Evolutionary conservation across 2,888 invertebrate genomes (phyloP).

Genomic region (Crossocerus cetratus): DNA sequence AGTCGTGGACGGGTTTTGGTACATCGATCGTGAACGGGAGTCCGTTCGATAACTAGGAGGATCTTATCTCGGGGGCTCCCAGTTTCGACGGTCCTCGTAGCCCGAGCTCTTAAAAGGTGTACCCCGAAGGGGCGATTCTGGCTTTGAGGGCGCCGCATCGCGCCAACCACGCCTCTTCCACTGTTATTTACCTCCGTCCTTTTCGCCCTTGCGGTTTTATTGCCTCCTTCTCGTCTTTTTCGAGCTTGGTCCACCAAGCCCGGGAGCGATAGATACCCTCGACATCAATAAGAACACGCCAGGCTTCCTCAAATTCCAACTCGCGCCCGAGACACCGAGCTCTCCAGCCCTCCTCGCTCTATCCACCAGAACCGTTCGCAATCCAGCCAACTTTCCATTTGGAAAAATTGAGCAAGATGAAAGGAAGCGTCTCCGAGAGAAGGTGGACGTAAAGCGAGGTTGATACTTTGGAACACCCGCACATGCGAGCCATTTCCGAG

Average conservation of each 20-base stretch:
- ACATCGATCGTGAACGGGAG: conserved; percentile 66
- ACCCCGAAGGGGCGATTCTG: conserved; percentile 61
- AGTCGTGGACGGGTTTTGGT: conserved; percentile 52
- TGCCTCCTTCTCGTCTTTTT: conserved; percentile 55
- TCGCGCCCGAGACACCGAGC: conserved; percentile 7
- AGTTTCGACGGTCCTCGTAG: conserved; percentile 66
- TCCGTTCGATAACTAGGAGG: conserved; percentile 73
- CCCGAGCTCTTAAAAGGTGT: conserved; percentile 62
- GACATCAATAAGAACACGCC: conserved; percentile 64
- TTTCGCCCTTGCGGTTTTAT: conserved; percentile 64
- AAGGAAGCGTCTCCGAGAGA: conserved; percentile 37
- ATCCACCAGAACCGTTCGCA: too few species aligned
- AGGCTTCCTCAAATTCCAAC: conserved; percentile 34
- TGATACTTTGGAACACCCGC: conserved; percentile 40
- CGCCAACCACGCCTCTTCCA: conserved; percentile 71
- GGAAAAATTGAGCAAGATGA: neutral
- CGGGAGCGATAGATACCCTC: conserved; percentile 68
- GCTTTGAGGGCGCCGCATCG: conserved; percentile 72
- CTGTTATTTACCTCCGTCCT: conserved; percentile 71
- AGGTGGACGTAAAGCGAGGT: conserved; percentile 41
- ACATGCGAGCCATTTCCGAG: conserved; percentile 43
- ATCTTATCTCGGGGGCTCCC: conserved; percentile 74
- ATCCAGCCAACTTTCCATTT: neutral
- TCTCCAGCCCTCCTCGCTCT: too few species aligned
- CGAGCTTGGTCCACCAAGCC: conserved; percentile 62